Evolutionary conservation across 2,113 vertebrate species (phyloP), one percentile per base, ranked within the genome.

Genomic region (Entelurus aequoreus): DNA sequence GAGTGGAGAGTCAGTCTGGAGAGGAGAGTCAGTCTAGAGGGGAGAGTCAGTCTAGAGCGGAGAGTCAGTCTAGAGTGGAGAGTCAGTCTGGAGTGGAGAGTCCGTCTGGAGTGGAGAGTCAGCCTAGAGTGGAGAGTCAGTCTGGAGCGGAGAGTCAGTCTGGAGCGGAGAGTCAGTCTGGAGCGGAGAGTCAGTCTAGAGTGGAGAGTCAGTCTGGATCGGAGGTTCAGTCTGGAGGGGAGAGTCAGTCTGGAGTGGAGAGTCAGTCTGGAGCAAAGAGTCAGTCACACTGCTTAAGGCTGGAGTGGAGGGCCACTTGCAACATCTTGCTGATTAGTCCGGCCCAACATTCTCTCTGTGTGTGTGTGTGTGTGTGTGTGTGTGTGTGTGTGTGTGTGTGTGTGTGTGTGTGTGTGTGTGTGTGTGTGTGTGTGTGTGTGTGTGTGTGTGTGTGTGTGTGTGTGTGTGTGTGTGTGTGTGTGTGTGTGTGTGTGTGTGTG

Each of bases 271-370:
- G 83, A 84, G 74, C 74, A 69, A 71, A 59, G 49, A 65, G 77
- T 74, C 78, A 80, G 77, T 74, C n/a, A n/a, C n/a, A n/a, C n/a
- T n/a, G n/a, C n/a, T n/a, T n/a, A 19, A 19, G 19, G 19, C 19
- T 19, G 19, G 19, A 19, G 72, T 79, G 60, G 73, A 84, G 83
- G 66, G 51, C 77, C 66, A 69, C 77, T 82, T 77, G 79, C 78
- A 81, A 68, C 60, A 36, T 48, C 65, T 9, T 14, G 72, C 79
- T 86, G 79, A 85, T 87, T 82, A 77, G 65, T 2, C 28, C 28
- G 28, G 28, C 28, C 28, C 21, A 37, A 54, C 60, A 19, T 35
- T 74, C 59, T 63, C 28, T 62, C 56, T 54, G 49, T 37, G 36
- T 57, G 40, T 42, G 58, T 48, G 37, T 38, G 15, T 15, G 38